phyloP scores from a whole-genome alignment of 2,888 invertebrate species.

The Carabus problematicus region DNA sequence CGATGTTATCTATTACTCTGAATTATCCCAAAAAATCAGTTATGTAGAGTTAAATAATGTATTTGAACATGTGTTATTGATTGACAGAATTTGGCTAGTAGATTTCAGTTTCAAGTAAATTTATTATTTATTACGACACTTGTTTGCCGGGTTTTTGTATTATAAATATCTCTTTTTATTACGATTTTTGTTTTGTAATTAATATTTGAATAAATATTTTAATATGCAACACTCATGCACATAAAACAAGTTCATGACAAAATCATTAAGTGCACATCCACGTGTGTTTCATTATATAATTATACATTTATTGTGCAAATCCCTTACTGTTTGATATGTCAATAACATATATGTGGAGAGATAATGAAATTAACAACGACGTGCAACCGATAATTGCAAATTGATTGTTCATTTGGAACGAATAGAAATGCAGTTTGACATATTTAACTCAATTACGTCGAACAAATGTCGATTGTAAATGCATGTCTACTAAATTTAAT shows the following conservation, averaged over 20 bases:
- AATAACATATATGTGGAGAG: constrained; percentile 36
- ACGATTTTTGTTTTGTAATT: too few species aligned
- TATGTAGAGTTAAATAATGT: too few species aligned
- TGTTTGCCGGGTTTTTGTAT: too few species aligned
- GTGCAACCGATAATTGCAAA: constrained; percentile 41
- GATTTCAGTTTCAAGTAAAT: too few species aligned
- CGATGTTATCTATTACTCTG: too few species aligned
- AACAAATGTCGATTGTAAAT: constrained; percentile 37
- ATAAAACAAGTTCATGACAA: not conserved
- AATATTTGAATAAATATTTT: not conserved
- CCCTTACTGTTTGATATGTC: constrained; percentile 36
- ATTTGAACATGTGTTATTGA: too few species aligned
- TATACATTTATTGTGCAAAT: constrained; percentile 9
- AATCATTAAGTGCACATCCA: constrained; percentile 1
- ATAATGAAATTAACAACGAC: constrained; percentile 41
- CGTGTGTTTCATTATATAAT: too few species aligned
- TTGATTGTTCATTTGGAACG: constrained; percentile 43
- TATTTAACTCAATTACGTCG: constrained; percentile 39
- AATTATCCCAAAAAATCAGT: too few species aligned
- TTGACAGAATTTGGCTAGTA: too few species aligned
- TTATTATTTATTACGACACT: too few species aligned
- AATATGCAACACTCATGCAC: not conserved
- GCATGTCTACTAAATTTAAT: constrained; percentile 33
- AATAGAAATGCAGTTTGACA: constrained; percentile 42
- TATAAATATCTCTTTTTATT: too few species aligned